phyloP scores from a whole-genome alignment of 2,797 vertebrate species.

The Pagetopsis macropterus region DNA sequence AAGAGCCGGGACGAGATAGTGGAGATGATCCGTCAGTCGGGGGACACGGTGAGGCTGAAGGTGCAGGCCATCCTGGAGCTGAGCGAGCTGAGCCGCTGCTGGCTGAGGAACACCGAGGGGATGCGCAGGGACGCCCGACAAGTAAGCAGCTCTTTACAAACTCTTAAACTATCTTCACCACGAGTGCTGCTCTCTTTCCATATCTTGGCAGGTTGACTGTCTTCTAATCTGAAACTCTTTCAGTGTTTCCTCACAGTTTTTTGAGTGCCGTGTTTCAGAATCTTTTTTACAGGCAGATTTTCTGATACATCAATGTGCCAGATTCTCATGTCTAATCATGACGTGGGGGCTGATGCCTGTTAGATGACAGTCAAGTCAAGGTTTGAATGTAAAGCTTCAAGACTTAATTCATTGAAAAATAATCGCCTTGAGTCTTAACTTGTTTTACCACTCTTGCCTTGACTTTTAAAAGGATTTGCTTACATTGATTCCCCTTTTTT shows the following conservation, averaged over 20 bases:
- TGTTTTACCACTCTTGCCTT: too few species aligned
- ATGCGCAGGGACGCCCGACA: constrained; percentile 84
- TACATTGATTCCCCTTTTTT: too few species aligned
- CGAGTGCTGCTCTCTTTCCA: neutral
- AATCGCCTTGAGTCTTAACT: too few species aligned
- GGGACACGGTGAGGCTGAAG: constrained; percentile 93
- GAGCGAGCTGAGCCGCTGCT: constrained; percentile 94
- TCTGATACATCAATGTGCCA: neutral
- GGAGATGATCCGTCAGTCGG: constrained; percentile 98
- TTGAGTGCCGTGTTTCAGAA: neutral
- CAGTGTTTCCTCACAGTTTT: constrained; percentile 8
- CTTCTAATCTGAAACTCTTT: neutral
- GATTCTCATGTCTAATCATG: neutral
- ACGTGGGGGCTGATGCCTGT: too few species aligned
- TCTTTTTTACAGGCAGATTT: neutral
- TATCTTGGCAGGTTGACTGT: neutral
- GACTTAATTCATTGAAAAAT: too few species aligned
- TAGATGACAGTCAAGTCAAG: too few species aligned
- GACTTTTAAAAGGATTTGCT: too few species aligned
- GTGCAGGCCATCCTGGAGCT: constrained; percentile 97
- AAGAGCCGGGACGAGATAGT: constrained; percentile 97
- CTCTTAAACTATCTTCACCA: neutral
- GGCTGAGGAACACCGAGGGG: constrained; percentile 90
- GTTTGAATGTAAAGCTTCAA: too few species aligned
- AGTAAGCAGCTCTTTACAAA: constrained; percentile 82